A percentile compares a stretch with the other conserved stretches of the same genome.
phyloP scores from a whole-genome alignment of 2,888 invertebrate genomes.

The Panzeria rudis region DNA sequence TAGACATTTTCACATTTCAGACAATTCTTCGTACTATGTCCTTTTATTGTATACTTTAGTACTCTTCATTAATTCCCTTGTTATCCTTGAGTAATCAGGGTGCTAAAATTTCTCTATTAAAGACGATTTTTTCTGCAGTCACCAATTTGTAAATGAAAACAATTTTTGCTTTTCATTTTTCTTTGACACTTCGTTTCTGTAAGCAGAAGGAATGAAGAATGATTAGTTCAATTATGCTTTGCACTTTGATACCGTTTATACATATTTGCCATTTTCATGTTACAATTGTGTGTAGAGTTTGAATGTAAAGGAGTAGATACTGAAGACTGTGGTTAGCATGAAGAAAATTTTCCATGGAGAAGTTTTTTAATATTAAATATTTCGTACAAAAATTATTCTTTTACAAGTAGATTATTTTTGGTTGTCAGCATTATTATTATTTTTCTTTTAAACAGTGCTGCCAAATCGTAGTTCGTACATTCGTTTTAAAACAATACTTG shows the following conservation, averaged over 20 bases:
- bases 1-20: background rate
- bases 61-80: conserved; percentile 49
- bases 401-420: too few species aligned
- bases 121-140: conserved; percentile 29
- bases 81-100: conserved; percentile 39
- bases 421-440: too few species aligned
- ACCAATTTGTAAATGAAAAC: conserved; percentile 40
- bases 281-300: background rate
- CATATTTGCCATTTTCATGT: conserved; percentile 16
- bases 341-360: too few species aligned
- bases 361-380: too few species aligned
- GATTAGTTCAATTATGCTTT: conserved; percentile 60
- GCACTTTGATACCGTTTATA: conserved; percentile 5
- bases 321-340: background rate
- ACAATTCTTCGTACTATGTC: background rate
- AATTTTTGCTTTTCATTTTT: conserved; percentile 30
- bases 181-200: conserved; percentile 7
- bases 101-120: conserved; percentile 35
- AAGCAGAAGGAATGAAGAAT: conserved; percentile 14
- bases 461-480: too few species aligned
- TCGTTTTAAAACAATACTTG: too few species aligned
- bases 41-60: conserved; percentile 14
- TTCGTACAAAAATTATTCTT: too few species aligned
- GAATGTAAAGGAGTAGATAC: background rate
- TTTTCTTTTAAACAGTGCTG: too few species aligned